Evolutionary conservation across 2,888 invertebrate genomes (phyloP), one percentile per base, ranked within the genome.

Genomic region (Patella depressa): DNA sequence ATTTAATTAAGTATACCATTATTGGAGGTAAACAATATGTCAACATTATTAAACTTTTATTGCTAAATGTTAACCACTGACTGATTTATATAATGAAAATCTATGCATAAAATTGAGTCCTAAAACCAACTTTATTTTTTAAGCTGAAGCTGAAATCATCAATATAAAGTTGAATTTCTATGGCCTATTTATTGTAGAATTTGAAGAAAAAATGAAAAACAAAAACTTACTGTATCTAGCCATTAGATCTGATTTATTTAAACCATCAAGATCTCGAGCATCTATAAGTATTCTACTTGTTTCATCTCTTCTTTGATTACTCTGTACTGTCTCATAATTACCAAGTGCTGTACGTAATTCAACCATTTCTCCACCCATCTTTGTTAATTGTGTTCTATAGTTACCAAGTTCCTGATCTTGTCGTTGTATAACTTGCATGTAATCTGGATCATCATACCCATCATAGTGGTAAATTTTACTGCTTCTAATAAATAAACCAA

Each of bases 321-420:
- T 65, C 24, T 65, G 65, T 19, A 65, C 65, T 11, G 65, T 65
- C 24, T 65, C 65, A 14, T 65, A 24, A 65, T 65, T 65, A 4
- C 65, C 65, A 24, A 65, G 24, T 9, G 65, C 19, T 65, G 65
- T 65, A 65, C 65, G 65, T 19, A 91, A 83, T 0, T 86, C 80
- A 2, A 91, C 71, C 72, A 91, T 90, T 78, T 91, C 91, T 54
- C 85, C 83, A 9, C 90, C 91, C 91, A 91, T 91, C 75, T 86
- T 87, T 72, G 87, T 88, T 0, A 90, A 88, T 9, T 90, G 90
- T 2, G 81, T 78, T 53, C 90, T 81, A 81, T 91, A 91, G 78
- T 87, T 87, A 72, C 88, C 88, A 73, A 90, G 79, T 79, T 91
- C 91, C 73, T 85, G 81, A 82, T 85, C 84, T 83, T 90, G 90